These are phyloP conservation scores for Pseudomyrmex sp. DNA, from an alignment of 1,140 invertebrate species.

Conservation along the genomic window DNA sequence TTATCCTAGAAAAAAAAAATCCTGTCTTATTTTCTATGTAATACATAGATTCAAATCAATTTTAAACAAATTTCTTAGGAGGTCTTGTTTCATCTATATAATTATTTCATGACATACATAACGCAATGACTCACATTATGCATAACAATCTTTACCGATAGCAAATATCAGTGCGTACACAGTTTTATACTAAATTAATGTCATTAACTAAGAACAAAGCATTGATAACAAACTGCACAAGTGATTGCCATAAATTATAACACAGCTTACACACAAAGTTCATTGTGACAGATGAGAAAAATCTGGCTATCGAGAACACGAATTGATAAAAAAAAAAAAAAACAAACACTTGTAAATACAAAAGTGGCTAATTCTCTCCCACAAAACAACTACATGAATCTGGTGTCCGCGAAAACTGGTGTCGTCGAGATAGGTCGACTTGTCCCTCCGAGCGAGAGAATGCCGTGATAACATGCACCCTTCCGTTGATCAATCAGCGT, in stretches of 20 bases:
- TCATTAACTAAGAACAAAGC: slow-evolving; percentile 3
- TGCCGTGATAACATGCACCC: background rate
- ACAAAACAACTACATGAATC: background rate
- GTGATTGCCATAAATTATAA: background rate
- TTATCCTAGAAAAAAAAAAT: slow-evolving; percentile 49
- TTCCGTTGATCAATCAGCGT: background rate
- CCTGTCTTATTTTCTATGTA: too few species aligned
- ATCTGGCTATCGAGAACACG: background rate
- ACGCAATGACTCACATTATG: background rate
- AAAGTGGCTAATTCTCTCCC: background rate
- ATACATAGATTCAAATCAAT: too few species aligned
- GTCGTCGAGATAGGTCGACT: background rate
- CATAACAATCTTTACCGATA: background rate
- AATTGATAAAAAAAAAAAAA: background rate
- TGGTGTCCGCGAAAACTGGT: too few species aligned
- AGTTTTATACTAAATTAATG: background rate
- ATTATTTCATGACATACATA: slow-evolving; percentile 1
- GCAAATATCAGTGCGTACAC: background rate
- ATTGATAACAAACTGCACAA: background rate
- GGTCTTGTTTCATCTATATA: too few species aligned
- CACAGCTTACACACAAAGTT: background rate
- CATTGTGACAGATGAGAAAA: background rate
- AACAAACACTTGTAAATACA: background rate
- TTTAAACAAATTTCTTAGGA: too few species aligned
- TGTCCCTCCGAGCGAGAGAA: background rate